A percentile compares a stretch with the other conserved stretches of the same genome.
phyloP scores from a whole-genome alignment of 2,888 invertebrate species.

The Ischnus inquisitorius region DNA sequence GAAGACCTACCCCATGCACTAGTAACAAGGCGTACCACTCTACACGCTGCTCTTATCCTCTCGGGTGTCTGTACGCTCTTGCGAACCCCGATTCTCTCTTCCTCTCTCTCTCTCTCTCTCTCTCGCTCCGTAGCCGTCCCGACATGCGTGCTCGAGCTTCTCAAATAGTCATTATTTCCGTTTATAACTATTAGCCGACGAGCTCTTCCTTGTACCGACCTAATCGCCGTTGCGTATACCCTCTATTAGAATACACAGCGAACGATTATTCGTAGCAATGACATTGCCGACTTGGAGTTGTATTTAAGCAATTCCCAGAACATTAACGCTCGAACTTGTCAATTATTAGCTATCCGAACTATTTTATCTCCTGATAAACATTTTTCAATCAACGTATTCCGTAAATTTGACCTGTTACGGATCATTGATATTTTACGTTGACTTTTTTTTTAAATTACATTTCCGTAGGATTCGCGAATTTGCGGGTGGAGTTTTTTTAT shows the following conservation, averaged over 20 bases:
- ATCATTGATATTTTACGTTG: not conserved
- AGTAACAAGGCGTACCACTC: constrained; percentile 83
- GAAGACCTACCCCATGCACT: constrained; percentile 60
- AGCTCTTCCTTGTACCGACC: not conserved
- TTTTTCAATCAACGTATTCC: too few relatives aligned
- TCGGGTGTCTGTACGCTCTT: constrained; percentile 46
- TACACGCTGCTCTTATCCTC: constrained; percentile 68
- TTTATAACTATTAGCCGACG: constrained; percentile 37
- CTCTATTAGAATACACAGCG: not conserved
- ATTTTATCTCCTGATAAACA: too few relatives aligned
- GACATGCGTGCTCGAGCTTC: constrained; percentile 48
- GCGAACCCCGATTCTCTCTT: constrained; percentile 3
- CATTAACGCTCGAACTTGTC: not conserved
- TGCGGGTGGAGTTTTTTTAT: not conserved
- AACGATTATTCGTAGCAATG: not conserved
- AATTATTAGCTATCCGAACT: not conserved
- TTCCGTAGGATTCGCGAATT: not conserved
- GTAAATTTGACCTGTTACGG: too few relatives aligned
- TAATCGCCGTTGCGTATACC: constrained; percentile 16
- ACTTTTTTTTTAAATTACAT: not conserved
- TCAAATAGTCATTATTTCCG: constrained; percentile 52
- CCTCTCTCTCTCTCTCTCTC: not conserved
- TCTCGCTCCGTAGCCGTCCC: not conserved
- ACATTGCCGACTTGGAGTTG: not conserved
- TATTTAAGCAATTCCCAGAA: not conserved